Evolutionary conservation across 2,797 vertebrate genomes (phyloP).

Genomic region (Petrocephalus sullivani): DNA sequence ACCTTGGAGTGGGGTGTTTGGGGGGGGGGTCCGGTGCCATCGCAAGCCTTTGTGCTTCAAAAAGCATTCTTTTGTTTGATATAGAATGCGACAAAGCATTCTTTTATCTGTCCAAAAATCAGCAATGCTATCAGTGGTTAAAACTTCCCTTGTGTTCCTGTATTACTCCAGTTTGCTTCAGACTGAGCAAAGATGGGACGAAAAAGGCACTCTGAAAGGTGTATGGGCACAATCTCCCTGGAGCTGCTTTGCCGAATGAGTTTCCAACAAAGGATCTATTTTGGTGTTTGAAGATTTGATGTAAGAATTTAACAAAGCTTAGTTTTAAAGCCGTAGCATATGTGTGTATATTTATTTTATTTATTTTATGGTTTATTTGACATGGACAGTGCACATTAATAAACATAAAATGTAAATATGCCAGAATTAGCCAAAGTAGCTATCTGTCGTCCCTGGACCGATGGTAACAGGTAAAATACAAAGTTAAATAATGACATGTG

Average conservation of each 20-base stretch:
- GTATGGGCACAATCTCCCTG: neutral
- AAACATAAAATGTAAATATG: no score
- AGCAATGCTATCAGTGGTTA: constrained; percentile 8
- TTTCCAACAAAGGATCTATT: constrained; percentile 13
- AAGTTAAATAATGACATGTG: no score
- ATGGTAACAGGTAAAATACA: no score
- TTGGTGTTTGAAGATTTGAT: neutral
- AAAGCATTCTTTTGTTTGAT: constrained; percentile 2
- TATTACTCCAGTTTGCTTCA: constrained; percentile 4
- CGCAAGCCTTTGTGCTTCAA: neutral
- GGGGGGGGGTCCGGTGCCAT: neutral
- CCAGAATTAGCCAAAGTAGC: no score
- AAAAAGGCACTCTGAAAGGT: neutral
- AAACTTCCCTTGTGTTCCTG: constrained; percentile 12
- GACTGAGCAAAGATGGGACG: constrained; percentile 1
- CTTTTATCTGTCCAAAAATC: constrained; percentile 11
- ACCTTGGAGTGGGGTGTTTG: neutral
- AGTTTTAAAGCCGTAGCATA: neutral
- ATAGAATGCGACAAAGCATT: neutral
- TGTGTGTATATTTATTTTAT: no score
- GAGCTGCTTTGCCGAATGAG: neutral
- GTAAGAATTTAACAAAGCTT: neutral
- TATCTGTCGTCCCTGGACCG: no score
- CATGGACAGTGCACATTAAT: no score
- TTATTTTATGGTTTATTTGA: no score